Percentiles rank a stretch among this genome's conserved stretches.
phyloP scores from a whole-genome alignment of 2,888 invertebrate species.

The Agrotis segetum region DNA sequence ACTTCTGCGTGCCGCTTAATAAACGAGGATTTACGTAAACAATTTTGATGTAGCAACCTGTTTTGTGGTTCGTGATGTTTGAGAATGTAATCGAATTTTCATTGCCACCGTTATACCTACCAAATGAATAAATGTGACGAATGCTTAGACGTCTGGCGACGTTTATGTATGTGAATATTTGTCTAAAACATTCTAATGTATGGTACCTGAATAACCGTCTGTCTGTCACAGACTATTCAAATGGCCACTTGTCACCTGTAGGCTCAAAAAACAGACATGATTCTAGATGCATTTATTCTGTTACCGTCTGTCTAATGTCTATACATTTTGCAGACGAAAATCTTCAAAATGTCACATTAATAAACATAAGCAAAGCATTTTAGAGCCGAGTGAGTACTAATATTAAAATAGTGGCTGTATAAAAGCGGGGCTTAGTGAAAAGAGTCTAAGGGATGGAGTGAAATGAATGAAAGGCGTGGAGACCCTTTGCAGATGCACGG shows the following conservation, averaged over 20 bases:
- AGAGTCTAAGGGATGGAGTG: slow-evolving; percentile 55
- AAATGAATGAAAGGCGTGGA: slow-evolving; percentile 62
- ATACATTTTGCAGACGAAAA: slow-evolving; percentile 4
- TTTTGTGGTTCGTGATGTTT: slow-evolving; percentile 26
- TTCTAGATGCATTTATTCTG: slow-evolving; percentile 30
- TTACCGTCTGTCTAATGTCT: not conserved
- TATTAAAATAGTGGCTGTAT: slow-evolving; percentile 51
- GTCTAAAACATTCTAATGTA: slow-evolving; percentile 52
- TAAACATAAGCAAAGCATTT: slow-evolving; percentile 22
- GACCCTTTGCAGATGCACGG: slow-evolving; percentile 51
- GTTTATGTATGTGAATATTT: slow-evolving; percentile 43
- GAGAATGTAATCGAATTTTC: slow-evolving; percentile 28
- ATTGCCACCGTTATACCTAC: slow-evolving; percentile 24
- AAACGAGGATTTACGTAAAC: slow-evolving; percentile 55
- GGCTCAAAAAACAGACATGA: slow-evolving; percentile 1
- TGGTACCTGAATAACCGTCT: slow-evolving; percentile 48
- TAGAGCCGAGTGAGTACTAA: slow-evolving; percentile 40
- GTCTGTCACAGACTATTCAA: slow-evolving; percentile 51
- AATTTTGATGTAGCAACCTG: slow-evolving; percentile 44
- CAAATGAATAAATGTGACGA: slow-evolving; percentile 36
- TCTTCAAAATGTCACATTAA: slow-evolving; percentile 21
- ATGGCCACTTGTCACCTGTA: slow-evolving; percentile 50
- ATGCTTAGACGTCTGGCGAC: slow-evolving; percentile 28
- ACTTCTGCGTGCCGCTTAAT: slow-evolving; percentile 54
- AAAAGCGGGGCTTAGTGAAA: slow-evolving; percentile 54